These are phyloP conservation scores for Griposia aprilina DNA, from an alignment of 2,888 invertebrate genomes.

Conservation along the genomic window DNA sequence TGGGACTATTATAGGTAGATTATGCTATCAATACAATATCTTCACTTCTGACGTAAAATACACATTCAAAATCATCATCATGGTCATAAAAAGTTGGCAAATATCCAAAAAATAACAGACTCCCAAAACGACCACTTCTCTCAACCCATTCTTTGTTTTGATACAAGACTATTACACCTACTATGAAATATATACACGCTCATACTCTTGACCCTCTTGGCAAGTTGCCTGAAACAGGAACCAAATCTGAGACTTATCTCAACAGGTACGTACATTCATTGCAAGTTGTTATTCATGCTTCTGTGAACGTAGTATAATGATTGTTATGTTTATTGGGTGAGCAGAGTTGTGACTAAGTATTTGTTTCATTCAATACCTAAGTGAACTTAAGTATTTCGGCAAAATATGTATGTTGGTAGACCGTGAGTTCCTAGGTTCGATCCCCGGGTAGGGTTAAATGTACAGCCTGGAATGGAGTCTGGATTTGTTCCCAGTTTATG, in stretches of 20 bases:
- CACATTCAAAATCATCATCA: neutral
- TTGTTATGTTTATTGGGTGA: neutral
- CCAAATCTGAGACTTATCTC: slow-evolving; percentile 62
- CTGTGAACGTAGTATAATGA: neutral
- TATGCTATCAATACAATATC: too few species aligned
- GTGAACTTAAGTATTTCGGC: neutral
- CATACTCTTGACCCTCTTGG: slow-evolving; percentile 67
- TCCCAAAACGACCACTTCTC: neutral
- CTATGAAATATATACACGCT: slow-evolving; percentile 12
- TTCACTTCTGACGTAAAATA: too few species aligned
- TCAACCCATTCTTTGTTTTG: slow-evolving; percentile 28
- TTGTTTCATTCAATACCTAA: too few species aligned
- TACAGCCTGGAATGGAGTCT: neutral
- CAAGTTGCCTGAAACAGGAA: slow-evolving; percentile 67
- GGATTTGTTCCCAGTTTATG: neutral
- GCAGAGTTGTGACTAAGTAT: neutral
- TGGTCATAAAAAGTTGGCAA: neutral
- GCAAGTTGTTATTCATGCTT: slow-evolving; percentile 41
- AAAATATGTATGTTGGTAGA: neutral
- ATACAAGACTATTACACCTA: slow-evolving; percentile 4
- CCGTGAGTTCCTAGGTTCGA: too few species aligned
- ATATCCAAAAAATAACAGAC: neutral
- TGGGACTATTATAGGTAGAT: too few species aligned
- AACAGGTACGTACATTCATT: slow-evolving; percentile 54
- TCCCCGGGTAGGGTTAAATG: neutral